phyloP scores from a whole-genome alignment of 2,797 vertebrate species.

The Carcharodon carcharias region DNA sequence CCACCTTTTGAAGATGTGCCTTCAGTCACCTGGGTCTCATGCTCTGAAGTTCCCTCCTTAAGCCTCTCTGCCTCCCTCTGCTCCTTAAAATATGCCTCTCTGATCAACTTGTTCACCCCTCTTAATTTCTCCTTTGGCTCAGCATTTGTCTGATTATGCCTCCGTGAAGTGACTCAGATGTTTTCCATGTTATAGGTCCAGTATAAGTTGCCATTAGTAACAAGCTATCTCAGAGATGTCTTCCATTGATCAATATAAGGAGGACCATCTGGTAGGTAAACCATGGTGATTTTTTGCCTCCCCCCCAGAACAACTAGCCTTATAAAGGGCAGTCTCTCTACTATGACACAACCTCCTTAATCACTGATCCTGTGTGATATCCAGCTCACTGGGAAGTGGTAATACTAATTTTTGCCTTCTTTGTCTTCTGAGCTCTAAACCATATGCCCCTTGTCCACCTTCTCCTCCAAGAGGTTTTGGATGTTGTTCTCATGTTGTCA shows the following conservation, averaged over 20 bases:
- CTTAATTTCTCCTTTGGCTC: neutral
- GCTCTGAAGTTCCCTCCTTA: neutral
- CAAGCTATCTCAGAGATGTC: neutral
- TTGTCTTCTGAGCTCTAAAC: neutral
- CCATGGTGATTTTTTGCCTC: neutral
- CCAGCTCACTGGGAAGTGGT: neutral
- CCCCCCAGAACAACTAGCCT: neutral
- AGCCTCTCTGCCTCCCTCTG: neutral
- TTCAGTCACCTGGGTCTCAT: neutral
- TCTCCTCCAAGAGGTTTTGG: neutral
- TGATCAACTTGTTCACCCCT: neutral
- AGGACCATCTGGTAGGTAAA: neutral
- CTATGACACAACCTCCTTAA: too few relatives aligned
- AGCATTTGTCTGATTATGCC: neutral
- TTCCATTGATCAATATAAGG: neutral
- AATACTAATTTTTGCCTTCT: neutral
- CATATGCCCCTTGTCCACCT: neutral
- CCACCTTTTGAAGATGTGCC: neutral
- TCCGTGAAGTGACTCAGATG: neutral
- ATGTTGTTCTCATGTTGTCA: neutral
- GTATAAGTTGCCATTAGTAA: neutral
- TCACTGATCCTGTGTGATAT: neutral
- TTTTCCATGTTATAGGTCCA: neutral
- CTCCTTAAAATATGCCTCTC: too few relatives aligned
- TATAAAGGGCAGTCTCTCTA: neutral